Evolutionary conservation across 2,797 vertebrate species (phyloP).

Genomic region (Apogon hyalosoma): DNA sequence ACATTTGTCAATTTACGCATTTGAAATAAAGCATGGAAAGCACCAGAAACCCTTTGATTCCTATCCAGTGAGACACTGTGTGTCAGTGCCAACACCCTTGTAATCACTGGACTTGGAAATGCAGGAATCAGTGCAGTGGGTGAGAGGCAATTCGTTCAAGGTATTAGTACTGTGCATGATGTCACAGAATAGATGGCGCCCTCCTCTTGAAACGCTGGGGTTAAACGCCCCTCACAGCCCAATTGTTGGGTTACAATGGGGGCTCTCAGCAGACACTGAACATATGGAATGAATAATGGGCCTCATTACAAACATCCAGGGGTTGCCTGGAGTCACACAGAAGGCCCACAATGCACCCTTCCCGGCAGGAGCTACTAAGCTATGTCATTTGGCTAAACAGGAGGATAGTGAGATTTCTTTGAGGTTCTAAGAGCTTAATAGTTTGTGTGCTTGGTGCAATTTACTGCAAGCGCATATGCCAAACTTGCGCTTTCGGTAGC

Average conservation of each 20-base stretch:
- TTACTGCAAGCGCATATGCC: constrained; percentile 7
- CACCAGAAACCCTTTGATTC: constrained; percentile 47
- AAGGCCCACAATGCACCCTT: constrained; percentile 72
- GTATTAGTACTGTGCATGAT: constrained; percentile 69
- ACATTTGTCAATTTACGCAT: background rate
- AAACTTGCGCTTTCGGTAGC: background rate
- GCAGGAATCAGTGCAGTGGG: constrained; percentile 37
- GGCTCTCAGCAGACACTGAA: constrained; percentile 81
- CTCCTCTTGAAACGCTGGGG: constrained; percentile 72
- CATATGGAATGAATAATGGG: constrained; percentile 88
- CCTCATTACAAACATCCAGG: constrained; percentile 84
- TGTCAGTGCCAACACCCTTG: constrained; percentile 42
- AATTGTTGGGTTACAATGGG: constrained; percentile 78
- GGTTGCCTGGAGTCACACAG: constrained; percentile 80
- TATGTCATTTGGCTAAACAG: constrained; percentile 41
- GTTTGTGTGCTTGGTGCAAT: constrained; percentile 19
- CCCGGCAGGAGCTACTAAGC: constrained; percentile 48
- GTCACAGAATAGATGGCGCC: constrained; percentile 66
- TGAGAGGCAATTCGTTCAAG: constrained; percentile 57
- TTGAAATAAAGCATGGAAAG: constrained; percentile 38
- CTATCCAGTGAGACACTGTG: constrained; percentile 29
- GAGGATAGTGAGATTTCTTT: constrained; percentile 15
- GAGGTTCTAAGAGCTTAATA: constrained; percentile 18
- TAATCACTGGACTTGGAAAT: constrained; percentile 46
- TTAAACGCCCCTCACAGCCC: constrained; percentile 76